Conservation (phyloP, 1,140 invertebrate genomes). For the Diachasma alloeum region DNA sequence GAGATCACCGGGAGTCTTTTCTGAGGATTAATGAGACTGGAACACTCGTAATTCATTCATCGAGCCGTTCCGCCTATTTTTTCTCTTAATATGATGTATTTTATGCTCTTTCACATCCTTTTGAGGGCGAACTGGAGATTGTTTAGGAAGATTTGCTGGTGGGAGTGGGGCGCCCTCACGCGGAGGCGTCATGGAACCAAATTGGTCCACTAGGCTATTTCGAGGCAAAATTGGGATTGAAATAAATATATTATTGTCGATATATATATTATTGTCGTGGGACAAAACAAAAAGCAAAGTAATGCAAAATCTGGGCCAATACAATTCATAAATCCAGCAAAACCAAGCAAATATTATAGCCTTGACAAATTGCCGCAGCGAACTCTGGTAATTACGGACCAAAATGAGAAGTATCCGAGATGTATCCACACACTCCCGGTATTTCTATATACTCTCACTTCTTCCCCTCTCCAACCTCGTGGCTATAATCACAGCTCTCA, state of each 20-base stretch:
- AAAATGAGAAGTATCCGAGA: constrained; percentile 17
- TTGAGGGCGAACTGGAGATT: too few species aligned
- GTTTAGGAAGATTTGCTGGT: too few species aligned
- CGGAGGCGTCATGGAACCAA: too few species aligned
- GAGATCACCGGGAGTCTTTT: neutral
- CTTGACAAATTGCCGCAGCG: constrained; percentile 65
- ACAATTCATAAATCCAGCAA: too few species aligned
- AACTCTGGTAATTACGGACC: constrained; percentile 63
- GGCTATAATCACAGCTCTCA: constrained; percentile 10
- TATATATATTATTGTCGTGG: too few species aligned
- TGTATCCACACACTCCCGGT: constrained; percentile 16
- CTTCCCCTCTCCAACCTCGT: neutral
- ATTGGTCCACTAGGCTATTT: neutral
- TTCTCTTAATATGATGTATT: neutral
- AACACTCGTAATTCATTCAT: neutral
- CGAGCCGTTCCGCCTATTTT: neutral
- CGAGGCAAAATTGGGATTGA: neutral
- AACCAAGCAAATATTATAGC: constrained; percentile 40
- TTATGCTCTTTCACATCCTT: too few species aligned
- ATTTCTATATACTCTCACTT: neutral
- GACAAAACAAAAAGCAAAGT: too few species aligned
- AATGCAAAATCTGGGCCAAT: too few species aligned
- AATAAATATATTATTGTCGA: too few species aligned
- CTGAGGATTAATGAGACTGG: neutral
- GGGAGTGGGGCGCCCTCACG: too few species aligned